A percentile compares a stretch with the other conserved stretches of the same genome.
These are phyloP conservation scores for Podarcis cretensis DNA, from an alignment of 2,113 vertebrate species.

Conservation along the genomic window DNA sequence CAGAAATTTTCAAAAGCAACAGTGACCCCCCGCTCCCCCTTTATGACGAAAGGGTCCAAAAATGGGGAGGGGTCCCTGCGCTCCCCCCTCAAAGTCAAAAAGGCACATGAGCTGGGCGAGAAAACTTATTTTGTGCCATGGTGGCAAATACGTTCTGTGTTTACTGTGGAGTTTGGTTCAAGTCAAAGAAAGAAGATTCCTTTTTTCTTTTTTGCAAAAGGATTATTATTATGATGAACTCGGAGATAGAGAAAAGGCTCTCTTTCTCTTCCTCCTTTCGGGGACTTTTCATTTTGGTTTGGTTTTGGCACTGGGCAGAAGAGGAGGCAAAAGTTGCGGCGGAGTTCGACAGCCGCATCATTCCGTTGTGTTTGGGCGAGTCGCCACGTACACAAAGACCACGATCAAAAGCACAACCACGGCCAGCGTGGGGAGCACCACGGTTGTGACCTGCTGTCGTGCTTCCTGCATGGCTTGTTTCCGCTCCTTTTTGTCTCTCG, in stretches of 20 bases:
- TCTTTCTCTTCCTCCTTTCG: neutral
- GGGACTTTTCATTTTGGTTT: neutral
- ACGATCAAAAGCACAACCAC: slow-evolving; percentile 90
- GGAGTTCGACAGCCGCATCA: slow-evolving; percentile 67
- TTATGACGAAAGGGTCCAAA: slow-evolving; percentile 57
- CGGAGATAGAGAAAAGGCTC: slow-evolving; percentile 30
- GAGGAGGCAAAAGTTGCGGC: slow-evolving; percentile 12
- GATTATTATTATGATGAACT: slow-evolving; percentile 1
- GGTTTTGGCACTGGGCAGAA: slow-evolving; percentile 57
- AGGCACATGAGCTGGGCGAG: slow-evolving; percentile 81
- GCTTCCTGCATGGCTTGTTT: slow-evolving; percentile 98
- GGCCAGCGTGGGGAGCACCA: slow-evolving; percentile 92
- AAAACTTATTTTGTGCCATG: slow-evolving; percentile 69
- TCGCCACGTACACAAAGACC: slow-evolving; percentile 94
- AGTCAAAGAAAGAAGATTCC: slow-evolving; percentile 68
- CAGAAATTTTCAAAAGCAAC: slow-evolving; percentile 63
- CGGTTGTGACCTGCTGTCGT: slow-evolving; percentile 90
- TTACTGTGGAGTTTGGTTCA: slow-evolving; percentile 60
- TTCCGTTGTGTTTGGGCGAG: slow-evolving; percentile 85
- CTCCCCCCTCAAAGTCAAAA: slow-evolving; percentile 72
- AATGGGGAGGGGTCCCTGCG: slow-evolving; percentile 50
- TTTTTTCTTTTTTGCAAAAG: slow-evolving; percentile 25
- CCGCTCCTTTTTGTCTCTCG: slow-evolving; percentile 95
- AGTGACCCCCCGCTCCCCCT: slow-evolving; percentile 6
- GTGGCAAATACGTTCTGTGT: slow-evolving; percentile 68